Evolutionary conservation across 2,888 invertebrate genomes (phyloP), one percentile per base, ranked within the genome.

Genomic region (Lumbricus terrestris): DNA sequence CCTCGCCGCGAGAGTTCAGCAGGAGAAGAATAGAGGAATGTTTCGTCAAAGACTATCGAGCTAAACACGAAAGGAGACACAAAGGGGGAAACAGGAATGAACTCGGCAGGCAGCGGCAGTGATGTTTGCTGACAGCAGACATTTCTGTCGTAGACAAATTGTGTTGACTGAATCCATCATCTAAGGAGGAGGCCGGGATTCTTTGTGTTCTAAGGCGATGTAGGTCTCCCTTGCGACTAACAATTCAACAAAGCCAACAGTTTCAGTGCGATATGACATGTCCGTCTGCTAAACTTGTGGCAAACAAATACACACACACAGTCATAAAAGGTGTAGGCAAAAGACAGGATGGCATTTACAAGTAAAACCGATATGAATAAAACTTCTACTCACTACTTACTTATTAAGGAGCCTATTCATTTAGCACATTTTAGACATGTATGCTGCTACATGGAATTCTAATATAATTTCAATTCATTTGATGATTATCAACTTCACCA

Each of bases 31-130:
- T 69, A n/a, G 69, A 69, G 8, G 69, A 69, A 69, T 69, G 69
- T 69, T 69, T 69, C 69, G 69, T n/a, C n/a, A 69, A n/a, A 69
- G n/a, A n/a, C 69, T n/a, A 69, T 69, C 69, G 69, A 69, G 69
- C 69, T 29, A 69, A 69, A 69, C 69, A n/a, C 8, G 69, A 1
- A 69, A 69, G 29, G 29, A 69, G n/a, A 69, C n/a, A 69, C 69
- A 69, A 69, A 69, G 29, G n/a, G n/a, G n/a, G 69, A n/a, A n/a
- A 69, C 69, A n/a, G 69, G 29, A 69, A n/a, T 69, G 69, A 69
- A 69, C 69, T 69, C 69, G 69, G 29, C 69, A n/a, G n/a, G n/a
- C n/a, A n/a, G n/a, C n/a, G n/a, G 11, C 69, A 69, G n/a, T 29
- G 8, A n/a, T 69, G 69, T 69, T n/a, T 69, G 69, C 69, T 69